Conservation (phyloP, 2,888 invertebrate species). For the Hyposoter didymator region DNA sequence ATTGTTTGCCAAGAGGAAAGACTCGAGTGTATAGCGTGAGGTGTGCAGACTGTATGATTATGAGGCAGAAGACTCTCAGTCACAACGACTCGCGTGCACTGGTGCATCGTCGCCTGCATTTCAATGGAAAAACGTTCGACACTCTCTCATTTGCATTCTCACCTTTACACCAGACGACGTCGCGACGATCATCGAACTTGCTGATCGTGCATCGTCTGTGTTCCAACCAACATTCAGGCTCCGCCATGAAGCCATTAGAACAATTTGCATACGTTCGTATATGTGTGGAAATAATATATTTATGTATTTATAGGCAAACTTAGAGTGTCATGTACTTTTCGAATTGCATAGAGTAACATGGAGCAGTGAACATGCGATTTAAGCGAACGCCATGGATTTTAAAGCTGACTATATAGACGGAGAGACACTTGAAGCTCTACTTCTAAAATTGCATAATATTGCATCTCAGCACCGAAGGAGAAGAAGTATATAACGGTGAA, state of each 20-base stretch:
- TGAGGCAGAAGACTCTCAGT: constrained; percentile 72
- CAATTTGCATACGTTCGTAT: not conserved
- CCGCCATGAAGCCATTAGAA: constrained; percentile 36
- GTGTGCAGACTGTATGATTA: not conserved
- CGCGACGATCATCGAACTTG: constrained; percentile 63
- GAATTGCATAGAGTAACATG: constrained; percentile 19
- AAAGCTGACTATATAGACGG: constrained; percentile 15
- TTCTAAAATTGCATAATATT: constrained; percentile 61
- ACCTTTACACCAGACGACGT: constrained; percentile 70
- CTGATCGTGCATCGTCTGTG: constrained; percentile 45
- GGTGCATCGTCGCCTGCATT: constrained; percentile 78
- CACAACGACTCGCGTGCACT: constrained; percentile 74
- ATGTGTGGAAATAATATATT: not conserved
- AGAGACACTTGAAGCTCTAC: constrained; percentile 41
- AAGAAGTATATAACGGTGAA: constrained; percentile 48
- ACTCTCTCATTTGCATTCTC: constrained; percentile 77
- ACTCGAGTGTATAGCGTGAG: constrained; percentile 16
- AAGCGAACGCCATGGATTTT: constrained; percentile 16
- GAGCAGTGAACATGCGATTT: not conserved
- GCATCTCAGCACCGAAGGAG: constrained; percentile 37
- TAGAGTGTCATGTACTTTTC: not conserved
- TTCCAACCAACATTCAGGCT: constrained; percentile 32
- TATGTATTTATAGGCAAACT: not conserved
- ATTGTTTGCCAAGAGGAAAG: constrained; percentile 72
- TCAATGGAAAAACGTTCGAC: constrained; percentile 74